A percentile compares a stretch with the other conserved stretches of the same genome.
phyloP scores from a whole-genome alignment of 2,888 invertebrate species.

The Lasiommata megera region DNA sequence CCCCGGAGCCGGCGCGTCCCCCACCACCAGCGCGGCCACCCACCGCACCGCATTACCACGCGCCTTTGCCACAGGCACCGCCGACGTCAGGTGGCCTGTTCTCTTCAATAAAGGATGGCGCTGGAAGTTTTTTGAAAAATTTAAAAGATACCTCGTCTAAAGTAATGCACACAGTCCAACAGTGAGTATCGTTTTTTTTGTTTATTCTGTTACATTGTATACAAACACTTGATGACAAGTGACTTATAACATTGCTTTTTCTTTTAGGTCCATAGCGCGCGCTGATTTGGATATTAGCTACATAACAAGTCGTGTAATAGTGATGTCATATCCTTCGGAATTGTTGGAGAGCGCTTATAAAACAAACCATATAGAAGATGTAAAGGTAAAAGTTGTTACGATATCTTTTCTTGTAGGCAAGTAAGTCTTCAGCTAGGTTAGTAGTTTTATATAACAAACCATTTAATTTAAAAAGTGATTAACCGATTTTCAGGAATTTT shows the following conservation, averaged over 20 bases:
- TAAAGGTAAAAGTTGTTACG: slow-evolving; percentile 79
- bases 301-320: slow-evolving; percentile 93
- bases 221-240: not conserved
- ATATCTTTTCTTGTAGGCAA: too few species aligned
- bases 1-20: slow-evolving; percentile 62
- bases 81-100: slow-evolving; percentile 84
- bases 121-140: slow-evolving; percentile 95
- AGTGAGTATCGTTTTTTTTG: slow-evolving; percentile 77
- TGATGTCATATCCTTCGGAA: slow-evolving; percentile 98
- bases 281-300: slow-evolving; percentile 95
- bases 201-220: not conserved
- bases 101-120: slow-evolving; percentile 94
- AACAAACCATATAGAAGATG: slow-evolving; percentile 96
- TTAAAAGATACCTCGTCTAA: slow-evolving; percentile 97
- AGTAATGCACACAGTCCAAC: slow-evolving; percentile 98
- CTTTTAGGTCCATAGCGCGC: slow-evolving; percentile 89
- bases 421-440: too few species aligned
- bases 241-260: too few species aligned
- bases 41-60: slow-evolving; percentile 55
- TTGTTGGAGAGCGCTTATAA: slow-evolving; percentile 96
- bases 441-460: too few species aligned
- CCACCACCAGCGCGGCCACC: slow-evolving; percentile 55
- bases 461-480: too few species aligned
- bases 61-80: slow-evolving; percentile 47
- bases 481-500: too few species aligned